Evolutionary conservation across 2,888 invertebrate genomes (phyloP), one percentile per base, ranked within the genome.

Genomic region (Hyposoter dolosus): DNA sequence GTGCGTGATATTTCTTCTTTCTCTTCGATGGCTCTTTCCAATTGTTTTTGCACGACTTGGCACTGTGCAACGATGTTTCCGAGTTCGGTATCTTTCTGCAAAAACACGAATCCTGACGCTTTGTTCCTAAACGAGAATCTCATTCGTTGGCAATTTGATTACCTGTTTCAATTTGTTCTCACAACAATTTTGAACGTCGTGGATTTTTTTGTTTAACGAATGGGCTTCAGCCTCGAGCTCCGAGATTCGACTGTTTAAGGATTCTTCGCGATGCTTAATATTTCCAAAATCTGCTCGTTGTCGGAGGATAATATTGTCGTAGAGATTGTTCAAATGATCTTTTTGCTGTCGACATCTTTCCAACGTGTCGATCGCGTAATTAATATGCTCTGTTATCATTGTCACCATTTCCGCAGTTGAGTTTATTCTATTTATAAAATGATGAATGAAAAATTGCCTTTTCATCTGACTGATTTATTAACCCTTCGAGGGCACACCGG

Each of bases 291-390:
- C 86, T 47, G 71, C 88, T 82, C 53, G 50, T 72, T 85, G 85
- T 53, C 79, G 82, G 12, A 81, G 45, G 76, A 89, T 88, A 19
- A 91, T 69, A 10, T 83, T 84, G 10, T 89, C 80, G 15, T 88
- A 90, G 17, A 90, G 43, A 15, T 75, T 45, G 9, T 88, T 82
- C 17, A 91, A 77, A 78, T 89, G 88, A 75, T 85, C 84, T 45
- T 82, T 85, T n/a, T 89, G 88, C 23, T 89, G 86, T 35, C 89
- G 87, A 45, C 88, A 91, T 40, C 71, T 81, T 17, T 81, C 86
- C n/a, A 91, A 47, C 28, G 86, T 89, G 19, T 91, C 89, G 0
- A 83, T 89, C 47, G 91, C 85, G 68, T 89, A 89, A 72, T 89
- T 87, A 15, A 87, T 88, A 75, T 91, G 90, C 19, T 90, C 89